phyloP scores from a whole-genome alignment of 1,140 invertebrate genomes.

The Bombus waltoni region DNA sequence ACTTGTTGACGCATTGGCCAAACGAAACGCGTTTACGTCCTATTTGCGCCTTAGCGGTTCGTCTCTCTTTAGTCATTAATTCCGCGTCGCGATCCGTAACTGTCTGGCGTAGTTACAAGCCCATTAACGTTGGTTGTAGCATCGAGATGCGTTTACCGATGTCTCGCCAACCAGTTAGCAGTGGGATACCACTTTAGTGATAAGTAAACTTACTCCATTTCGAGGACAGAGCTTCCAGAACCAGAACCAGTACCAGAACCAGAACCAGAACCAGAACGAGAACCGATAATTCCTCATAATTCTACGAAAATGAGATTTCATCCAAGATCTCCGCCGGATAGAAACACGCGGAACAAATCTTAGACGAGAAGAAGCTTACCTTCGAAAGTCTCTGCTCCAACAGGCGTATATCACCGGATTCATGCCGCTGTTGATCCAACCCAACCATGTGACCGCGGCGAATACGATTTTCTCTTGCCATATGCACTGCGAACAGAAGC shows the following conservation, averaged over 20 bases:
- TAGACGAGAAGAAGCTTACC: constrained; percentile 85
- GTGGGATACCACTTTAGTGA: background rate
- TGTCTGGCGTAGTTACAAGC: background rate
- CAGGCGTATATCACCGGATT: constrained; percentile 99
- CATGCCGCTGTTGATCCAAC: constrained; percentile 99
- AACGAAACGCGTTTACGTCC: background rate
- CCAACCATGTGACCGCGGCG: constrained; percentile 98
- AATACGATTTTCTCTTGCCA: constrained; percentile 95
- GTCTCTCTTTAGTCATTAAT: background rate
- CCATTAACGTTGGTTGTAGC: background rate
- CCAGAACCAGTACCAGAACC: no score
- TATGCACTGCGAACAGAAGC: constrained; percentile 94
- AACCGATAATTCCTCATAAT: background rate
- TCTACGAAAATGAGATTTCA: background rate
- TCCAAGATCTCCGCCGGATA: background rate
- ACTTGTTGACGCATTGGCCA: background rate
- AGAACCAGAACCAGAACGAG: no score
- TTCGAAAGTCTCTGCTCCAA: constrained; percentile 97
- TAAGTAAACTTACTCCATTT: no score
- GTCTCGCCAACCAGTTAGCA: background rate
- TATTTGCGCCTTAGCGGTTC: background rate
- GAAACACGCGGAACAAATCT: background rate
- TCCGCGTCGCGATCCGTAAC: background rate
- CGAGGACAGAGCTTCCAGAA: no score
- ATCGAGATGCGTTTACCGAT: constrained; percentile 5